Evolutionary conservation across 2,113 vertebrate genomes (phyloP), one percentile per base, ranked within the genome.

Genomic region (Corythornis madagascariensis): DNA sequence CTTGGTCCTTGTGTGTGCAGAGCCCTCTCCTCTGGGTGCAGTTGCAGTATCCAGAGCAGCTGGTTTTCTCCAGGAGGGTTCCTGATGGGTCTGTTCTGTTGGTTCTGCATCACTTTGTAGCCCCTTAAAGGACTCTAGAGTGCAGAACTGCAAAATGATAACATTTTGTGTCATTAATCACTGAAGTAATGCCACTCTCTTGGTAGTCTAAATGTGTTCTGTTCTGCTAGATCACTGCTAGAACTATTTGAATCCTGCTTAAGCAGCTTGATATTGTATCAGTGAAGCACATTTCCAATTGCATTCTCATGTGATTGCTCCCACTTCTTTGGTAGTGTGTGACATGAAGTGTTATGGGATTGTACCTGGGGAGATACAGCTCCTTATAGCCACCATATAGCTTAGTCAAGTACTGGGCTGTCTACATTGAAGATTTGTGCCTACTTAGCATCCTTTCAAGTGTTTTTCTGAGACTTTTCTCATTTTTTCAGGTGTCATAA

Each of bases 401-500:
- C 35, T 92, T 78, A 80, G 74, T 50, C 83, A 91, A 83, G 14
- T 35, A 40, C 13, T 16, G 38, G 55, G 22, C 52, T 78, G 57
- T 28, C 25, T 90, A 35, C 29, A 31, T 45, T 71, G 74, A 71
- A 79, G 43, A 78, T 80, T 83, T 61, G 9, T 91, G 82, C n/a
- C 42, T 74, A n/a, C 21, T 64, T 80, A 35, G 21, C 2, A 0
- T 48, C 48, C 83, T 52, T 61, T 33, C 60, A 28, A 26, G 52
- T 47, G 28, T 11, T 29, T 57, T 71, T 76, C 70, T 93, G 47
- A 85, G 59, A 86, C 64, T 82, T 86, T 82, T 92, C 87, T 95
- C 70, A 84, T 5, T 94, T 96, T 96, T 88, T 86, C 71, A 55
- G 86, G 76, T 28, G 65, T 94, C 95, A 83, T 83, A 83, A 48